A percentile compares a stretch with the other conserved stretches of the same genome.
phyloP scores from a whole-genome alignment of 2,113 vertebrate species.

The Etheostoma spectabile region DNA sequence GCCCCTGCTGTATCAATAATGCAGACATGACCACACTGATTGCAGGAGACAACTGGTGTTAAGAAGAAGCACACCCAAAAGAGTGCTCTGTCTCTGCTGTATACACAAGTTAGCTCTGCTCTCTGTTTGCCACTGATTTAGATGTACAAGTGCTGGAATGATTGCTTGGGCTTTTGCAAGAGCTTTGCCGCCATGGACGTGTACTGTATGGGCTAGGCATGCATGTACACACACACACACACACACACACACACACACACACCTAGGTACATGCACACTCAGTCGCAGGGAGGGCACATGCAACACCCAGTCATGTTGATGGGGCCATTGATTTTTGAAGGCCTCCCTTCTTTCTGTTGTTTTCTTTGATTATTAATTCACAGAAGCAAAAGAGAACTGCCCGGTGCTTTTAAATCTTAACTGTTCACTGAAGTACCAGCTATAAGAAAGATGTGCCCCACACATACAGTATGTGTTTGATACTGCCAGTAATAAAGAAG shows the following conservation, averaged over 20 bases:
- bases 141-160: slow-evolving; percentile 84
- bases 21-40: slow-evolving; percentile 90
- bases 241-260: slow-evolving; percentile 13
- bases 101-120: slow-evolving; percentile 82
- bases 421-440: slow-evolving; percentile 59
- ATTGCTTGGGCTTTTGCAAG: slow-evolving; percentile 26
- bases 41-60: slow-evolving; percentile 91
- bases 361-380: slow-evolving; percentile 85
- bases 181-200: slow-evolving; percentile 7
- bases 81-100: slow-evolving; percentile 52
- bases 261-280: slow-evolving; percentile 30
- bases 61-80: slow-evolving; percentile 87
- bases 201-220: neutral
- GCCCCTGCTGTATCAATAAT: slow-evolving; percentile 90
- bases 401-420: slow-evolving; percentile 77
- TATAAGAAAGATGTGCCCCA: slow-evolving; percentile 32
- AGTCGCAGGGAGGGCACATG: slow-evolving; percentile 58
- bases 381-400: slow-evolving; percentile 80
- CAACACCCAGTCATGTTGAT: slow-evolving; percentile 53
- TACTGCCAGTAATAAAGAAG: neutral
- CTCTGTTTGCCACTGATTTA: slow-evolving; percentile 87
- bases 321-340: slow-evolving; percentile 78
- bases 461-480: slow-evolving; percentile 27
- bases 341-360: slow-evolving; percentile 65
- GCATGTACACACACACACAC: neutral